Percentiles rank a stretch among this genome's conserved stretches.
Conservation (phyloP, 2,797 vertebrate species). For the Gallirallus australis region DNA sequence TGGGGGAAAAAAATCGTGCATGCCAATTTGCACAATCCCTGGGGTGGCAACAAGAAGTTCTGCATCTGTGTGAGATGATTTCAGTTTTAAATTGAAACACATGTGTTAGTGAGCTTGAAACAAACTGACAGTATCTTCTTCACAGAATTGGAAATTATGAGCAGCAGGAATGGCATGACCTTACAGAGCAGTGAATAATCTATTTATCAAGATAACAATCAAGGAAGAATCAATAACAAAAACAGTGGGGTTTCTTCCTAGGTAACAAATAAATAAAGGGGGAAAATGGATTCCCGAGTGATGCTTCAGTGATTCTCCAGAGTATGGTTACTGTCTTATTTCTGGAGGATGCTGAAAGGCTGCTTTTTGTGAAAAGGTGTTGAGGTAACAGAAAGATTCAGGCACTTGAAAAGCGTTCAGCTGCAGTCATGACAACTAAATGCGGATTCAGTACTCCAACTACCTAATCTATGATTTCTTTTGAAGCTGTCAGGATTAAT, state of each 20-base stretch:
- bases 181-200: not conserved
- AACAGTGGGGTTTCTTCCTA: not conserved
- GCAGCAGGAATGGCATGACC: not conserved
- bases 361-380: not conserved
- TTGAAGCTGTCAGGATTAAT: conserved; percentile 28
- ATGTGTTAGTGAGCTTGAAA: not conserved
- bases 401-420: not conserved
- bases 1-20: accelerated
- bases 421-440: not conserved
- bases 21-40: not conserved
- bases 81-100: conserved; percentile 26
- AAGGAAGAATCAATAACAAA: not conserved
- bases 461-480: not conserved
- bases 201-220: not conserved
- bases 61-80: not conserved
- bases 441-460: not conserved
- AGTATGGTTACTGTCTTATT: not conserved
- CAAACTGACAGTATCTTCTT: not conserved
- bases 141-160: not conserved
- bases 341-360: not conserved
- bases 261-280: not conserved
- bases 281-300: not conserved
- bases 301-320: not conserved
- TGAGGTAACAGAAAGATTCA: not conserved
- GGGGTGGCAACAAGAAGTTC: not conserved